These are phyloP conservation scores for Anthoscopus minutus DNA, from an alignment of 2,113 vertebrate genomes.

Conservation along the genomic window DNA sequence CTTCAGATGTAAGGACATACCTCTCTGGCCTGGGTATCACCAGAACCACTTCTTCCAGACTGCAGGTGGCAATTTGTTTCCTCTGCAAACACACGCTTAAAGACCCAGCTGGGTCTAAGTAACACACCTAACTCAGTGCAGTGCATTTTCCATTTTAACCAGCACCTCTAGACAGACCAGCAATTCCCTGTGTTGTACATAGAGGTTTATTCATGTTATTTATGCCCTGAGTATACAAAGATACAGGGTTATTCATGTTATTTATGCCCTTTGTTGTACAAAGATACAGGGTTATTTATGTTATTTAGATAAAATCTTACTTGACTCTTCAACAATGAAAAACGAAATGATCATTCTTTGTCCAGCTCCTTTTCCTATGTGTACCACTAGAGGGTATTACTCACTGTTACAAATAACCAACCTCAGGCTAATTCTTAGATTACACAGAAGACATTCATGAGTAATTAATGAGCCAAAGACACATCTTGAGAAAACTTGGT, in stretches of 20 bases:
- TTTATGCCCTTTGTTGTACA: too few relatives aligned
- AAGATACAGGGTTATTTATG: neutral
- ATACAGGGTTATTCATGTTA: neutral
- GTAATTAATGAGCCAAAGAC: neutral
- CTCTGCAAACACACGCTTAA: neutral
- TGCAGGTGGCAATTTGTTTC: neutral
- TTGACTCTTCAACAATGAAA: neutral
- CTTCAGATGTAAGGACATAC: neutral
- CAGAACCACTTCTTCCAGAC: neutral
- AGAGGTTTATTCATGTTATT: neutral
- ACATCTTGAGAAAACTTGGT: neutral
- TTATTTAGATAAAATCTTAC: neutral
- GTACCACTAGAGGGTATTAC: slow-evolving; percentile 45
- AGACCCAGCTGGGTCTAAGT: neutral
- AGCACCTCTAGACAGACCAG: neutral
- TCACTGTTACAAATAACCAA: neutral
- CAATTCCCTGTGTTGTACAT: neutral
- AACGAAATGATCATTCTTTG: neutral
- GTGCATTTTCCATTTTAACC: neutral
- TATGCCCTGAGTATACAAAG: too few relatives aligned
- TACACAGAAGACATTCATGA: neutral
- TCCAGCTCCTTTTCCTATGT: neutral
- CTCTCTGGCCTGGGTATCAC: neutral
- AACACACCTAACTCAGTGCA: neutral
- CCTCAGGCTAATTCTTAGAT: neutral